Base-by-base conservation (phyloP, 2,888 invertebrate species). In the Dolichopus griseipennis region DNA sequence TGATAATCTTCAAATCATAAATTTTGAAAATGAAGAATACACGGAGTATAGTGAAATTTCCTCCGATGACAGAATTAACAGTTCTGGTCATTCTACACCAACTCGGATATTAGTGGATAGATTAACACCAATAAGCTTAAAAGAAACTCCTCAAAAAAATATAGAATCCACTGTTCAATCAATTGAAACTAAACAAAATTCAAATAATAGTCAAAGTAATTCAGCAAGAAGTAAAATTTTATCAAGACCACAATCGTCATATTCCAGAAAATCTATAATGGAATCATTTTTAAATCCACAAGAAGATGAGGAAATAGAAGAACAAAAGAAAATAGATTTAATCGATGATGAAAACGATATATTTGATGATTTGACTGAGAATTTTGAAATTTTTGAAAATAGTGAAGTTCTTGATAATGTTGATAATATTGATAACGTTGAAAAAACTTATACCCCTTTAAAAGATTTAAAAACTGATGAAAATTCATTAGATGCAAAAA, bases 251-350 rank as follows among this genome's bases (percentile, higher is more conserved):
- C 27, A 22, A 27, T 63, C 63, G 27, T 6, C 70, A 43, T 66
- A 66, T 61, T 70, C 70, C 7, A 72, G 75, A 0, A 75, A 77
- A 75, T 84, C 81, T 12, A n/a, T n/a, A 27, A 73, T 81, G 76
- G 85, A 79, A 79, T 85, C 76, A 74, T 80, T 77, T 79, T 81
- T 75, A 75, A 82, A 75, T 75, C 27, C 27, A 27, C 27, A 27
- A 27, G 27, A 27, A 27, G 27, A 27, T 27, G 27, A 27, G 27
- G 5, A 27, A 27, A 27, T 27, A 4, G 27, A 27, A 27, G 27
- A 27, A 27, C 3, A 5, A 27, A 27, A n/a, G n/a, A n/a, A n/a
- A n/a, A n/a, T n/a, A n/a, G n/a, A n/a, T n/a, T n/a, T n/a, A n/a
- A 74, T 41, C 65, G 69, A 66, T 72, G 73, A 15, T 73, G 10